Evolutionary conservation across 2,888 invertebrate genomes (phyloP), one percentile per base, ranked within the genome.

Genomic region (Leptarthrus brevirostris): DNA sequence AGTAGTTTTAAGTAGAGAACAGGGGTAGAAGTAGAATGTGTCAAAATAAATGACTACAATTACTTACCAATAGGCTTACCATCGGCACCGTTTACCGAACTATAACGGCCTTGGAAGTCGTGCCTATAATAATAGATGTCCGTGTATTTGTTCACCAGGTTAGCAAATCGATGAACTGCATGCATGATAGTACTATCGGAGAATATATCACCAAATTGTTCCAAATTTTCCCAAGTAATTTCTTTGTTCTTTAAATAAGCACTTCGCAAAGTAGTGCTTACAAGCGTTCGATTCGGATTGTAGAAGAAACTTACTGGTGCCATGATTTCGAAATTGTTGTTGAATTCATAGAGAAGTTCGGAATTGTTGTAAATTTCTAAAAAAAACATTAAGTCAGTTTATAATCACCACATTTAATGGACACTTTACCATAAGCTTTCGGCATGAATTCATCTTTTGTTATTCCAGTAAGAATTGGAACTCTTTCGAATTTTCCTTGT

Each of bases 381-480:
- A 40, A 40, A 14, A n/a, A n/a, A n/a, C n/a, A n/a, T n/a, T n/a
- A n/a, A n/a, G n/a, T n/a, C n/a, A n/a, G n/a, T n/a, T n/a, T n/a
- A n/a, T n/a, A n/a, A n/a, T n/a, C n/a, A n/a, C n/a, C n/a, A n/a
- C n/a, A n/a, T n/a, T n/a, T n/a, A n/a, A n/a, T n/a, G n/a, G n/a
- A n/a, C n/a, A n/a, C n/a, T 5, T 53, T 2, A 6, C 10, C 4
- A n/a, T 5, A 14, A 61, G 20, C 30, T 6, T 30, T 6, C 30
- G 26, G 6, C 8, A 87, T 89, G 83, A 92, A 90, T 82, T 92
- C 92, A 76, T 90, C 89, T 69, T 87, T 86, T 0, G 90, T 91
- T 78, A 90, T 86, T 72, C 91, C 90, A 76, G 89, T 86, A 61
- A 92, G 88, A 72, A 89, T 82, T 0, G 92, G 92, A 20, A 92